Base-by-base conservation (phyloP, 2,888 invertebrate species). In the Erebia palarica region DNA sequence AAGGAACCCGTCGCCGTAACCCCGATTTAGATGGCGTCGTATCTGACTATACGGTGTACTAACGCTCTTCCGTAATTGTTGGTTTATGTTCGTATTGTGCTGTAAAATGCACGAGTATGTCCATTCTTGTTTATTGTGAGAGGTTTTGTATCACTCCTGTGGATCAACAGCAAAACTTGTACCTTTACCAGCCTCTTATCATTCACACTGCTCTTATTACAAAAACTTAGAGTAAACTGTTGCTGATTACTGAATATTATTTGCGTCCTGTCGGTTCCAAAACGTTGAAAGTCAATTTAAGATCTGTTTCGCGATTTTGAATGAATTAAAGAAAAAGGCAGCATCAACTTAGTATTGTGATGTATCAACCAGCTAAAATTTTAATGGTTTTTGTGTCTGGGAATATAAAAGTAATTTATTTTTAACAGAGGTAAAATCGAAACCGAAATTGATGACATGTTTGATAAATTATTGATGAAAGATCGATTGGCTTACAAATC, bases 21-120 rank as follows among this genome's bases (percentile, higher is more conserved):
- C 55, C 18, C 69, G 21, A 70, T 69, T 73, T 69, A 76, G 68
- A 70, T 65, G 73, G 21, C 63, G 64, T 58, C 60, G 51, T 76
- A 42, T 55, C 55, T 64, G 60, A 71, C 61, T 71, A 42, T 67
- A 55, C 55, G 55, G 47, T 57, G 66, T 53, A 27, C 55, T 51
- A 21, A 65, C 51, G 21, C 59, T 66, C 36, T 44, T 66, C 55
- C 55, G 42, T 65, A 53, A 55, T 42, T 44, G 42, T 65, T 65
- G 65, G 55, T 65, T 65, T 65, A 65, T 65, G 65, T 42, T 44
- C 65, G 55, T 57, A 65, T 65, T 65, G 55, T 65, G 55, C 36
- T 16, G 27, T 65, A 18, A 57, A 65, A 65, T 65, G 21, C 57
- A 42, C n/a, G 65, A 57, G 18, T 65, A 16, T 65, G 53, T 42